A percentile compares a stretch with the other conserved stretches of the same genome.
These are phyloP conservation scores for Drepana arcuata DNA, from an alignment of 1,140 invertebrate species.

Conservation along the genomic window DNA sequence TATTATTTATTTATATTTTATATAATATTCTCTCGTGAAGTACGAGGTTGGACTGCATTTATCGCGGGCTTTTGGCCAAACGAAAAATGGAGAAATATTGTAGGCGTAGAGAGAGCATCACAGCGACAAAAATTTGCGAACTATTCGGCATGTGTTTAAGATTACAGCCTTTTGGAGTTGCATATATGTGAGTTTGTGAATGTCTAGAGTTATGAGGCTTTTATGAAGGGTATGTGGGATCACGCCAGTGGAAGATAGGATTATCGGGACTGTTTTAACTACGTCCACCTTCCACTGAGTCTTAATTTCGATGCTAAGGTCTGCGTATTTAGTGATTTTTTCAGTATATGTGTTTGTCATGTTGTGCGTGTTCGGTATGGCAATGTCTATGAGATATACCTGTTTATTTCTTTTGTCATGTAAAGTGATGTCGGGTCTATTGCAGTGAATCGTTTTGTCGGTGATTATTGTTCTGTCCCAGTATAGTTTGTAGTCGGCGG, in stretches of 20 bases:
- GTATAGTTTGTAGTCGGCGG: slow-evolving; percentile 2
- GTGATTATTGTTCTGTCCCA: slow-evolving; percentile 15
- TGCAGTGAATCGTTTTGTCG: slow-evolving; percentile 11
- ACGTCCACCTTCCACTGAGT: slow-evolving; percentile 2
- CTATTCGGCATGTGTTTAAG: slow-evolving; percentile 15
- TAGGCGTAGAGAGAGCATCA: no score
- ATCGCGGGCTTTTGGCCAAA: no score
- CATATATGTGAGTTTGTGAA: slow-evolving; percentile 6
- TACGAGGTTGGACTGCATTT: no score
- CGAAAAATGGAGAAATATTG: no score
- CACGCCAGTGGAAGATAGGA: slow-evolving; percentile 14
- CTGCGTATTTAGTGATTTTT: slow-evolving; percentile 10
- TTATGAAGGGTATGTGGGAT: slow-evolving; percentile 10
- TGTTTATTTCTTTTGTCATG: slow-evolving; percentile 4
- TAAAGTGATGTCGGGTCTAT: slow-evolving; percentile 10
- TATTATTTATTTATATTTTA: no score
- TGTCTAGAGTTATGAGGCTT: slow-evolving; percentile 7
- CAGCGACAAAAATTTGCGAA: slow-evolving; percentile 14
- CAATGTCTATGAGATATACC: slow-evolving; percentile 13
- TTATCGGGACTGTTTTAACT: slow-evolving; percentile 9
- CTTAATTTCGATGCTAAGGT: slow-evolving; percentile 12
- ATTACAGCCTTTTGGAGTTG: slow-evolving; percentile 12
- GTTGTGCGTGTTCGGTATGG: slow-evolving; percentile 9
- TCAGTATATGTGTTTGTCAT: slow-evolving; percentile 1
- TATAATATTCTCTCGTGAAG: no score